Percentiles rank a stretch among this genome's conserved stretches.
phyloP scores from a whole-genome alignment of 2,113 vertebrate species.

The Eclectus roratus region DNA sequence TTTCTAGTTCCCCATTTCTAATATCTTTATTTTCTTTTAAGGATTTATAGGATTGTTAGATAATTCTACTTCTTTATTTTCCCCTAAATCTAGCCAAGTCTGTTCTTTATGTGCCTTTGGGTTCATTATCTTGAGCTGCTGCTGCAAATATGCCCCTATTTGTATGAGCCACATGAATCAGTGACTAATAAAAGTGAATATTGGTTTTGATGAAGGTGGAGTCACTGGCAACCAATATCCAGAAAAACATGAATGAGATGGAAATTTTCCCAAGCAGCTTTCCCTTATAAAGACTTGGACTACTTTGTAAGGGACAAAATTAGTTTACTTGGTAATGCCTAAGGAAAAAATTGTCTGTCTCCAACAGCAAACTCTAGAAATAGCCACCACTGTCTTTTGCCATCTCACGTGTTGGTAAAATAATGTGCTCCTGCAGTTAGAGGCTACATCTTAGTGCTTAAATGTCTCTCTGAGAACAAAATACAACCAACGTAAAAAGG shows the following conservation, averaged over 20 bases:
- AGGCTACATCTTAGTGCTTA: no score
- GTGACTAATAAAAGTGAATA: not conserved
- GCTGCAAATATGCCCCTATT: not conserved
- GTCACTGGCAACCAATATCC: not conserved
- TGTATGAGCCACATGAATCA: not conserved
- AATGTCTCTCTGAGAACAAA: not conserved
- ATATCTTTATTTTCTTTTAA: not conserved
- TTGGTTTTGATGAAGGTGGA: not conserved
- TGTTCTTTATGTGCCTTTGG: not conserved
- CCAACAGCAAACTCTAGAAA: not conserved
- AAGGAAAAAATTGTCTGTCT: not conserved
- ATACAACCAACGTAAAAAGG: no score
- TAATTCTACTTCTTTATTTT: not conserved
- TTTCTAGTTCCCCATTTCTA: not conserved
- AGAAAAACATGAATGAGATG: not conserved
- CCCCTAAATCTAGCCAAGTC: not conserved
- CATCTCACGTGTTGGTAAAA: no score
- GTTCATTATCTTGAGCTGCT: not conserved
- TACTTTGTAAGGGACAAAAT: not conserved
- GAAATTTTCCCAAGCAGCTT: not conserved
- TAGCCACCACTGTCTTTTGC: not conserved
- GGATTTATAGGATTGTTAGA: not conserved
- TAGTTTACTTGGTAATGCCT: not conserved
- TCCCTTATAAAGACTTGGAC: not conserved
- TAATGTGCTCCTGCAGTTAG: not conserved